Percentiles rank a stretch among this genome's conserved stretches.
phyloP scores from a whole-genome alignment of 2,888 invertebrate genomes.

The Drosophila subsilvestris region DNA sequence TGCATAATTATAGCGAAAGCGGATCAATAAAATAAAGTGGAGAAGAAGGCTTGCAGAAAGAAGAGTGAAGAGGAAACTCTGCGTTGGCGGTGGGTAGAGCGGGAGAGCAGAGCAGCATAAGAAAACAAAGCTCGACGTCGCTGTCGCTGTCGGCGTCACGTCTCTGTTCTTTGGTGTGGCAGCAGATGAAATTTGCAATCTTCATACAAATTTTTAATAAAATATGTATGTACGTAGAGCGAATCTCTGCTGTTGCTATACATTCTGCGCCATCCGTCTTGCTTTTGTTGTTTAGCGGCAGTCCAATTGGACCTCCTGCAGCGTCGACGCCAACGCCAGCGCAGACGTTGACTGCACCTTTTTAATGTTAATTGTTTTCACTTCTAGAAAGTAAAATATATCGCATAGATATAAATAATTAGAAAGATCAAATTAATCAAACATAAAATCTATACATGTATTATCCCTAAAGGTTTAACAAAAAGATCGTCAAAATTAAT shows the following conservation, averaged over 20 bases:
- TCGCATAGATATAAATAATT: neutral
- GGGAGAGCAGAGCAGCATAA: conserved; percentile 22
- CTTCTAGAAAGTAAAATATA: conserved; percentile 35
- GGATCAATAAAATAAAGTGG: conserved; percentile 68
- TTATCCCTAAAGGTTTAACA: conserved; percentile 53
- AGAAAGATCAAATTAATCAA: conserved; percentile 11
- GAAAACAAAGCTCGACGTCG: conserved; percentile 27
- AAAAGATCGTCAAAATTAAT: conserved; percentile 81
- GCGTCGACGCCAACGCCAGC: conserved; percentile 19
- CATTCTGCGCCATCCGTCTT: conserved; percentile 4
- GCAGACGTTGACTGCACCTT: neutral
- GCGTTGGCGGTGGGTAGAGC: conserved; percentile 17
- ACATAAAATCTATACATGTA: conserved; percentile 25
- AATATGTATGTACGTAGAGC: conserved; percentile 16
- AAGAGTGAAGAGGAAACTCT: conserved; percentile 18
- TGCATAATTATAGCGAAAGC: conserved; percentile 59
- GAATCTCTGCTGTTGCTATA: conserved; percentile 17
- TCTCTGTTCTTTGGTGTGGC: conserved; percentile 24
- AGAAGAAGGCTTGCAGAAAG: conserved; percentile 17
- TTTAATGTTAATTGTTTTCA: conserved; percentile 6
- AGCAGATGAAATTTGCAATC: conserved; percentile 40
- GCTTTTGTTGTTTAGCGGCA: conserved; percentile 12
- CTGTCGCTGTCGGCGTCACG: conserved; percentile 28
- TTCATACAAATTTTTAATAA: conserved; percentile 38
- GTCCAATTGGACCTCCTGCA: conserved; percentile 65